These are phyloP conservation scores for Chaetodon trifasciatus DNA, from an alignment of 2,797 vertebrate species.

Conservation along the genomic window DNA sequence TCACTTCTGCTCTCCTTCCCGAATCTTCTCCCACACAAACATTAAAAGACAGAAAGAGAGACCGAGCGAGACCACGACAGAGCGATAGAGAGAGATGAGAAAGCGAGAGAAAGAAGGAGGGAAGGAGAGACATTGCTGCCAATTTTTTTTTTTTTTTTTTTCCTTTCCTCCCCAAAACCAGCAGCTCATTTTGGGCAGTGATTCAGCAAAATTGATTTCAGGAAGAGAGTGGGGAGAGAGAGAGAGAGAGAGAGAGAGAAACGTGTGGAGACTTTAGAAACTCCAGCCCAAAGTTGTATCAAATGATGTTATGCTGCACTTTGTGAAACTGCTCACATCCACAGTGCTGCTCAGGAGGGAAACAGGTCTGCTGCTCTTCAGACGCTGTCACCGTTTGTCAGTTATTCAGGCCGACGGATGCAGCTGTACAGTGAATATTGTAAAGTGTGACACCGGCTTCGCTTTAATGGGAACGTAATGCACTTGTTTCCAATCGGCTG, in stretches of 20 bases:
- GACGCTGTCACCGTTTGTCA: conserved; percentile 50
- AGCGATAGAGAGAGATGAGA: conserved; percentile 44
- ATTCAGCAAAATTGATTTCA: conserved; percentile 84
- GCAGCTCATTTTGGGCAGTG: conserved; percentile 80
- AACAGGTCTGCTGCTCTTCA: conserved; percentile 37
- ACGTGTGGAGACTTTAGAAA: conserved; percentile 74
- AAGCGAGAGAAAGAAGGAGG: conserved; percentile 40
- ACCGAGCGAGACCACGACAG: conserved; percentile 30
- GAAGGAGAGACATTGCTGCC: conserved; percentile 59
- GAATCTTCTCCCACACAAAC: conserved; percentile 66
- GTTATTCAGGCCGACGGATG: conserved; percentile 48
- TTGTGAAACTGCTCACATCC: conserved; percentile 64
- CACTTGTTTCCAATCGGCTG: conserved; percentile 37
- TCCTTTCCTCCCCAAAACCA: conserved; percentile 61
- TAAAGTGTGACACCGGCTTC: conserved; percentile 15
- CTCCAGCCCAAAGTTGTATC: conserved; percentile 71
- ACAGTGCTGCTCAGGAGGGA: conserved; percentile 44
- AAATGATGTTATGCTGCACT: conserved; percentile 69
- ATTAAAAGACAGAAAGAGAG: conserved; percentile 33
- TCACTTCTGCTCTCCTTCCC: conserved; percentile 41
- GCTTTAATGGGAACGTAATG: conserved; percentile 46
- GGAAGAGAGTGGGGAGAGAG: conserved; percentile 45
- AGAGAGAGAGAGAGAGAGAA: conserved; percentile 31
- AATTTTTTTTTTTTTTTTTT: conserved; percentile 31
- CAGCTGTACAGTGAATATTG: conserved; percentile 53